A percentile compares a stretch with the other conserved stretches of the same genome.
These are phyloP conservation scores for Chromobotia macracanthus DNA, from an alignment of 2,797 vertebrate species.

Conservation along the genomic window DNA sequence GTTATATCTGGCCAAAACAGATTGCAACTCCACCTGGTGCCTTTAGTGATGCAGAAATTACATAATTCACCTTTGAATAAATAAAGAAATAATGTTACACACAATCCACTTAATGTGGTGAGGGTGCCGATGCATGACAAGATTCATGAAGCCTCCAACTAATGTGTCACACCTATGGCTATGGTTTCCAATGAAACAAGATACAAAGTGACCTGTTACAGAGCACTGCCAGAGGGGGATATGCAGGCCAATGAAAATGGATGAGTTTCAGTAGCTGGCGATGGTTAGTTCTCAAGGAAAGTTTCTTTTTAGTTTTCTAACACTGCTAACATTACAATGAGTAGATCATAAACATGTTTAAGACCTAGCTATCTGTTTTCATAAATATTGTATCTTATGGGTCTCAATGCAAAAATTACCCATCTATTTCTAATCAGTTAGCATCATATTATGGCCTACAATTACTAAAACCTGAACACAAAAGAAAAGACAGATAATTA, in stretches of 20 bases:
- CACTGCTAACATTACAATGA: background rate
- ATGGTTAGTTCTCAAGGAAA: background rate
- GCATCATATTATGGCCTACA: background rate
- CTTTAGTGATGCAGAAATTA: background rate
- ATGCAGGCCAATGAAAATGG: constrained; percentile 17
- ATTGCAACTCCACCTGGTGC: background rate
- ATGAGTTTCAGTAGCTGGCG: constrained; percentile 11
- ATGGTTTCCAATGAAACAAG: constrained; percentile 63
- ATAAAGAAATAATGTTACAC: constrained; percentile 1
- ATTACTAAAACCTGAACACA: background rate
- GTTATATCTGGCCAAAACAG: background rate
- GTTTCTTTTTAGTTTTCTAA: background rate
- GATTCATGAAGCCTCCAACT: constrained; percentile 56
- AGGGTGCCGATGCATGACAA: constrained; percentile 38
- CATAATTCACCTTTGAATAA: background rate
- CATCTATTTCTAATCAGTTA: background rate
- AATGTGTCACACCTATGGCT: constrained; percentile 53
- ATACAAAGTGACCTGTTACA: constrained; percentile 46
- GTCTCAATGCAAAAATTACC: constrained; percentile 11
- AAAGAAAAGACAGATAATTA: background rate
- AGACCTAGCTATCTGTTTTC: background rate
- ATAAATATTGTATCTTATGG: background rate
- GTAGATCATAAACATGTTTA: too few species aligned
- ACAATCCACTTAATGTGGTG: constrained; percentile 26
- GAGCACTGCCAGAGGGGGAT: constrained; percentile 19